Percentiles rank a stretch among this genome's conserved stretches.
Evolutionary conservation across 2,113 vertebrate genomes (phyloP).

Genomic region (Pyxicephalus adspersus): DNA sequence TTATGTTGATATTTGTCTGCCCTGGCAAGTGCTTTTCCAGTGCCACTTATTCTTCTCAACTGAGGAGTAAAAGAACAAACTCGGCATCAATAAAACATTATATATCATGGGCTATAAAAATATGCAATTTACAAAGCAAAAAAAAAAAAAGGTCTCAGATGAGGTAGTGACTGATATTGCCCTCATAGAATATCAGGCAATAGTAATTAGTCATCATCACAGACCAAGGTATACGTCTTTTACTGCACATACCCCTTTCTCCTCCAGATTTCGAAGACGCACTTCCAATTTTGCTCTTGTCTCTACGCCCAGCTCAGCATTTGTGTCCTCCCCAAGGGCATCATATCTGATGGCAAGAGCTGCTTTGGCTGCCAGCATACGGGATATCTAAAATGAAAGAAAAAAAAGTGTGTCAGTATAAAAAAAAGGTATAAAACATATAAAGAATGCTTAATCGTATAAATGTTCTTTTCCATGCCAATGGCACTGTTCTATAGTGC

Average conservation of each 20-base stretch:
- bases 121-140: not conserved
- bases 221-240: constrained; percentile 26
- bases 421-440: not conserved
- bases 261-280: constrained; percentile 86
- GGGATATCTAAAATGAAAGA: constrained; percentile 80
- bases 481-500: too few species aligned
- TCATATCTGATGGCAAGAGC: constrained; percentile 92
- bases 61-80: constrained; percentile 59
- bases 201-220: constrained; percentile 68
- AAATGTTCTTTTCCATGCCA: too few species aligned
- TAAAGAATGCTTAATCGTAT: too few species aligned
- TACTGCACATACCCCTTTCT: constrained; percentile 83
- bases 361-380: constrained; percentile 94
- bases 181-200: constrained; percentile 69
- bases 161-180: constrained; percentile 78
- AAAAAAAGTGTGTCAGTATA: not conserved
- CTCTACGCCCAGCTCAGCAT: constrained; percentile 89
- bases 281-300: constrained; percentile 93
- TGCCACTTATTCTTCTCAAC: constrained; percentile 93
- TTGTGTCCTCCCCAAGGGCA: constrained; percentile 92
- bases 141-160: constrained; percentile 75
- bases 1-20: constrained; percentile 95
- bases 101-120: not conserved
- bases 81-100: not conserved
- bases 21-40: constrained; percentile 90